Percentiles rank a stretch among this genome's conserved stretches.
Evolutionary conservation across 1,140 invertebrate genomes (phyloP).

Genomic region (Venturia canescens): DNA sequence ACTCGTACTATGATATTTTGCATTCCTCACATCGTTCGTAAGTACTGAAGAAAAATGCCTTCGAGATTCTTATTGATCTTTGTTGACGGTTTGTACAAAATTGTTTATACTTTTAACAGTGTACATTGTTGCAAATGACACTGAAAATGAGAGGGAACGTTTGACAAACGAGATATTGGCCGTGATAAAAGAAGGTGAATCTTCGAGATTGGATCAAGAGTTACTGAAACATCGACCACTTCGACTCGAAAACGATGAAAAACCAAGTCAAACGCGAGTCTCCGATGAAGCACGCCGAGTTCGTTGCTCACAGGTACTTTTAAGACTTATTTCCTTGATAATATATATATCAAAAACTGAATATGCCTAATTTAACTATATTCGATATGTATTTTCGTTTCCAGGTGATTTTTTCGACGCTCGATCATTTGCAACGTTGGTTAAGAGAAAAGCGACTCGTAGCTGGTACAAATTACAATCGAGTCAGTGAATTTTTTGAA

Average conservation of each 20-base stretch:
- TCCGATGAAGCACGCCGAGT: conserved; percentile 73
- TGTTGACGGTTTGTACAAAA: too few relatives aligned
- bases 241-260: conserved; percentile 56
- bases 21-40: conserved; percentile 83
- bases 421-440: conserved; percentile 87
- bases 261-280: conserved; percentile 61
- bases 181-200: conserved; percentile 65
- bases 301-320: conserved; percentile 69
- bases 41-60: conserved; percentile 39
- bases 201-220: conserved; percentile 64
- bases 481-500: conserved; percentile 74
- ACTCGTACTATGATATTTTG: conserved; percentile 83
- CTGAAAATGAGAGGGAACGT: conserved; percentile 56
- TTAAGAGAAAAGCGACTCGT: conserved; percentile 79
- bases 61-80: too few relatives aligned
- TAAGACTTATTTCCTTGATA: too few relatives aligned
- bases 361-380: too few relatives aligned
- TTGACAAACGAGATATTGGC: conserved; percentile 71
- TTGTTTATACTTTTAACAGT: conserved; percentile 54
- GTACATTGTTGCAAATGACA: conserved; percentile 65
- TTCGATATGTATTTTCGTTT: too few relatives aligned
- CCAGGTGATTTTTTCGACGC: conserved; percentile 81
- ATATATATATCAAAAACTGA: too few relatives aligned
- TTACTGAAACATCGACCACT: conserved; percentile 66
- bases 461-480: conserved; percentile 65